Percentiles rank a stretch among this genome's conserved stretches.
phyloP scores from a whole-genome alignment of 1,140 invertebrate genomes.

The Drosophila orosa region DNA sequence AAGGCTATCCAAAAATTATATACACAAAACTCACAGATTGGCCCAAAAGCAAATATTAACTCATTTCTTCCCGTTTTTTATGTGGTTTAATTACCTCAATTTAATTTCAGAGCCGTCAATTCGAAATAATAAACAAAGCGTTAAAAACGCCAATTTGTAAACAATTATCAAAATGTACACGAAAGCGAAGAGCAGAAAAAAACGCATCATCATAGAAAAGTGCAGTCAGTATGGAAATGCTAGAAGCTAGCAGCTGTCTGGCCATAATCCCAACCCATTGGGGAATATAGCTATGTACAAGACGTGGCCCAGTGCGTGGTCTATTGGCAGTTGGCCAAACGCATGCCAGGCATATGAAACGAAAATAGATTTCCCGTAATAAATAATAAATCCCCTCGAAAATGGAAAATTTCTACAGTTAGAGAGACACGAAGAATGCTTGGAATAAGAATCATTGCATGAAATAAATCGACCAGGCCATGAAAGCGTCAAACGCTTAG shows the following conservation, averaged over 20 bases:
- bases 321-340: conserved; percentile 66
- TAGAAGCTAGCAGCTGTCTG: conserved; percentile 57
- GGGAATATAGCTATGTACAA: conserved; percentile 24
- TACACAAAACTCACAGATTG: conserved; percentile 24
- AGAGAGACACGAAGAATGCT: conserved; percentile 31
- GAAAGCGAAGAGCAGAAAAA: conserved; percentile 13
- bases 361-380: conserved; percentile 72
- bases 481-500: conserved; percentile 26
- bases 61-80: conserved; percentile 27
- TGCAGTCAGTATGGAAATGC: conserved; percentile 51
- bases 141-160: conserved; percentile 63
- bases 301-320: conserved; percentile 61
- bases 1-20: conserved; percentile 16
- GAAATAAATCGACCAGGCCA: conserved; percentile 55
- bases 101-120: conserved; percentile 55
- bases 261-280: conserved; percentile 24
- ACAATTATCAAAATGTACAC: conserved; percentile 59
- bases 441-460: conserved; percentile 58
- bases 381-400: conserved; percentile 59
- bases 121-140: conserved; percentile 68
- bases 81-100: conserved; percentile 67
- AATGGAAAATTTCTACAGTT: conserved; percentile 66
- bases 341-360: conserved; percentile 56
- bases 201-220: conserved; percentile 56
- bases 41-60: conserved; percentile 60